phyloP scores from a whole-genome alignment of 2,797 vertebrate species.

The Nannoperca obscura region DNA sequence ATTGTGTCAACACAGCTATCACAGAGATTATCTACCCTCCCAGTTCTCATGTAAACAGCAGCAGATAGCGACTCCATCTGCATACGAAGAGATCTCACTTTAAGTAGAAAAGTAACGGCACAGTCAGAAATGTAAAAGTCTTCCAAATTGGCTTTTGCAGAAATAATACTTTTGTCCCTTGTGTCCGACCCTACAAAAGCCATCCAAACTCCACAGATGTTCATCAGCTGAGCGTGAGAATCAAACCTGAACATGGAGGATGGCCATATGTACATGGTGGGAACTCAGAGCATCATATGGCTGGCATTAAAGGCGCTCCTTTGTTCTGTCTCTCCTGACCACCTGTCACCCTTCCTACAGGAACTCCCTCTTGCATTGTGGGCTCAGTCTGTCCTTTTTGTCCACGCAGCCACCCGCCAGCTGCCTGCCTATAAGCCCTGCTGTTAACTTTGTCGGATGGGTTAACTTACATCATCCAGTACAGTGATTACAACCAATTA shows the following conservation, averaged over 20 bases:
- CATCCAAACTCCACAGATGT: constrained; percentile 72
- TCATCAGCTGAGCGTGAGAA: constrained; percentile 79
- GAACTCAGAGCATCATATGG: constrained; percentile 80
- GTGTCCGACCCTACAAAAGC: constrained; percentile 36
- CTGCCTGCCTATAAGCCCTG: constrained; percentile 78
- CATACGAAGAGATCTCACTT: constrained; percentile 2
- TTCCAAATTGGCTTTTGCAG: background rate
- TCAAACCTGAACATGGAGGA: constrained; percentile 54
- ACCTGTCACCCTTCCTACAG: constrained; percentile 84
- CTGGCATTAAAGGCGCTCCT: constrained; percentile 75
- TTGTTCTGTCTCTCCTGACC: constrained; percentile 82
- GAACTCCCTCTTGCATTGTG: constrained; percentile 85
- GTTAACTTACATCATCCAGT: constrained; percentile 69
- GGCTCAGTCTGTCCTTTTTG: constrained; percentile 74
- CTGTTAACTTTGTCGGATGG: constrained; percentile 68
- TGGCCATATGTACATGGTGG: constrained; percentile 75
- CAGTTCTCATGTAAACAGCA: constrained; percentile 75
- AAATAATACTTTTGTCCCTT: constrained; percentile 27
- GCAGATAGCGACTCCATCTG: constrained; percentile 44
- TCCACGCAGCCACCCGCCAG: constrained; percentile 76
- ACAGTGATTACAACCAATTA: constrained; percentile 60
- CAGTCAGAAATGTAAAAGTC: background rate
- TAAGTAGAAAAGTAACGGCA: background rate
- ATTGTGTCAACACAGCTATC: constrained; percentile 65
- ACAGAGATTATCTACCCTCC: constrained; percentile 62